phyloP scores from a whole-genome alignment of 2,888 invertebrate genomes.

The Abrostola tripartita region DNA sequence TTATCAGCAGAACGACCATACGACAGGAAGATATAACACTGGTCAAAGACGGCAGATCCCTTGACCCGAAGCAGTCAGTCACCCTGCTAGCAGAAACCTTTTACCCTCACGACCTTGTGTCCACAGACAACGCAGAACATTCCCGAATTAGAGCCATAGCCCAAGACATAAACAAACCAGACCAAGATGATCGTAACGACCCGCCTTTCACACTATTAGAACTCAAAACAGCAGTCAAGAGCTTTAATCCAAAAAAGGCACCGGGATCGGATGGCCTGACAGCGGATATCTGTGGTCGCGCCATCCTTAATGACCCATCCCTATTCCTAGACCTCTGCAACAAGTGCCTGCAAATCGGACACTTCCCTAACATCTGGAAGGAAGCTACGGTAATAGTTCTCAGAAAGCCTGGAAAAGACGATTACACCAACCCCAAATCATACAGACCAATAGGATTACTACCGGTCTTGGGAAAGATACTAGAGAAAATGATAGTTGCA shows the following conservation, averaged over 20 bases:
- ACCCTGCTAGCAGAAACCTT: constrained; percentile 12
- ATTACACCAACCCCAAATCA: too few species aligned
- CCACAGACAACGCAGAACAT: background rate
- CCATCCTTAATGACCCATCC: too few species aligned
- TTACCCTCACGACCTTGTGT: background rate
- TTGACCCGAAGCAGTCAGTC: constrained; percentile 24
- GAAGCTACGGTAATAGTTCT: background rate
- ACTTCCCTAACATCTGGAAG: too few species aligned
- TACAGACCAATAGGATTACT: too few species aligned
- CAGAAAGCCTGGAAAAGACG: background rate
- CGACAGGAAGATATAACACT: too few species aligned
- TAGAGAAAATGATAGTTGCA: too few species aligned
- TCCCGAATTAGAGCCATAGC: too few species aligned
- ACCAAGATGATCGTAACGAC: background rate
- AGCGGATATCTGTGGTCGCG: too few species aligned
- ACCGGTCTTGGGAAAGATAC: constrained; percentile 28
- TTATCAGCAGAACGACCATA: too few species aligned
- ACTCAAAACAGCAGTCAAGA: background rate
- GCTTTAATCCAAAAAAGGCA: constrained; percentile 2
- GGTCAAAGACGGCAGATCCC: background rate
- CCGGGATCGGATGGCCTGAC: background rate
- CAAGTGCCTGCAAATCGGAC: too few species aligned
- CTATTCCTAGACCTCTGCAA: too few species aligned
- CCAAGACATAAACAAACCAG: too few species aligned
- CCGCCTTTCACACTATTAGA: background rate